Base-by-base conservation (phyloP, 2,797 vertebrate genomes). In the Gila robusta region DNA sequence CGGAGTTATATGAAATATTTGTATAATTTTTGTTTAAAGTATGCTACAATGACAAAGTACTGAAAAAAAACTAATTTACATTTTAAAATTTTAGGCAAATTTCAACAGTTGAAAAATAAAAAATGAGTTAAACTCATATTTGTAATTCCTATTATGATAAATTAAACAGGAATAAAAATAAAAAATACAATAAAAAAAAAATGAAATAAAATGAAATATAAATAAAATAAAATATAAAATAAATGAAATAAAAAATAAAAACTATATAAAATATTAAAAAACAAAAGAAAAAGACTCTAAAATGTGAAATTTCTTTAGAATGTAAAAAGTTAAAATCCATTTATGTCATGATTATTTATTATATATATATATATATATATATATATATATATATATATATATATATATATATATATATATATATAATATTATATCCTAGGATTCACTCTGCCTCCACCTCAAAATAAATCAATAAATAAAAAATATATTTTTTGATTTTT, bases 161-260 rank as follows among this genome's bases (percentile, higher is more conserved):
- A 14, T 54, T 7, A 23, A 54, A 76, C 19, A 28, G 0, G 8
- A 16, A 9, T 21, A 21, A 11, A 23, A 52, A 21, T 32, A 32
- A 32, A 32, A 32, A 32, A 49, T 49, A 17, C 35, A n/a, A 9
- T 67, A 28, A 14, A 32, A 54, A 47, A 47, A 21, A 54, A 54
- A 21, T 12, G 10, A 1, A 59, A 54, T 54, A 23, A 26, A 62
- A 62, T 62, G n/a, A n/a, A n/a, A n/a, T n/a, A n/a, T n/a, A n/a
- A n/a, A n/a, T n/a, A n/a, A 10, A 3, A 9, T 0, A 23, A 16
- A 0, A 19, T 2, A 5, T 5, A n/a, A 26, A 62, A 56, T 23
- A 10, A 11, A 54, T 21, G 8, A 23, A 23, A n/a, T 62, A 64
- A 5, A 56, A 12, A n/a, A 23, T 9, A 11, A 10, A 28, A 66